Evolutionary conservation across 2,113 vertebrate genomes (phyloP).

Genomic region (Chloropsis cyanopogon): DNA sequence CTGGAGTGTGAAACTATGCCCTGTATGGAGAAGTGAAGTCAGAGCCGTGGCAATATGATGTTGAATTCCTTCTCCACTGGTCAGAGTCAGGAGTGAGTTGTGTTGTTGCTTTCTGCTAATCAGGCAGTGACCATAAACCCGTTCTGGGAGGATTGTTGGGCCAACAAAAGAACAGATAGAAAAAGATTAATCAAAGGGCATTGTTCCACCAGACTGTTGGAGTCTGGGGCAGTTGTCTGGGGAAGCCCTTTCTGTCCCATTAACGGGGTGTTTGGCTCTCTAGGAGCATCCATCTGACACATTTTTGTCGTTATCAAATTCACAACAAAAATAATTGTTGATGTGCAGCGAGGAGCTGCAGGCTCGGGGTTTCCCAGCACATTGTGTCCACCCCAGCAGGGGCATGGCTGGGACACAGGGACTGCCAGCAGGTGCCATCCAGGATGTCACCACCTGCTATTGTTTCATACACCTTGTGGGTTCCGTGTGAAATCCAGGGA

Average conservation of each 20-base stretch:
- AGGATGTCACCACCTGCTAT: not conserved
- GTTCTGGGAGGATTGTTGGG: not conserved
- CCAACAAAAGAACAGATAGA: not conserved
- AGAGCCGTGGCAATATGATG: not conserved
- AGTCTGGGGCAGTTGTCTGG: not conserved
- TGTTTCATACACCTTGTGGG: rapidly evolving
- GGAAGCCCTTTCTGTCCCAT: not conserved
- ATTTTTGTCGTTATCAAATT: rapidly evolving
- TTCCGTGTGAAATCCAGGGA: not conserved
- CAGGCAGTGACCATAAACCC: not conserved
- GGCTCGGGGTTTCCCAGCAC: rapidly evolving
- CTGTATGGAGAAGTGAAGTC: not conserved
- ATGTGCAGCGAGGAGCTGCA: rapidly evolving
- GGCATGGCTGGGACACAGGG: rapidly evolving
- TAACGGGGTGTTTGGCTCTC: rapidly evolving
- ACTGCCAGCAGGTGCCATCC: not conserved
- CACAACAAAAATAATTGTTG: rapidly evolving
- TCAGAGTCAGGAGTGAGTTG: rapidly evolving
- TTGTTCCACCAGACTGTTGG: not conserved
- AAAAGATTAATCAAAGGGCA: rapidly evolving
- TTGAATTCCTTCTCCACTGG: not conserved
- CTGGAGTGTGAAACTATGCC: not conserved
- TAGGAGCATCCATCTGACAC: not conserved
- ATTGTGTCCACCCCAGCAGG: rapidly evolving
- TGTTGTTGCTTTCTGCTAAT: not conserved